These are phyloP conservation scores for Seriola aureovittata DNA, from an alignment of 2,113 vertebrate genomes.

Conservation along the genomic window DNA sequence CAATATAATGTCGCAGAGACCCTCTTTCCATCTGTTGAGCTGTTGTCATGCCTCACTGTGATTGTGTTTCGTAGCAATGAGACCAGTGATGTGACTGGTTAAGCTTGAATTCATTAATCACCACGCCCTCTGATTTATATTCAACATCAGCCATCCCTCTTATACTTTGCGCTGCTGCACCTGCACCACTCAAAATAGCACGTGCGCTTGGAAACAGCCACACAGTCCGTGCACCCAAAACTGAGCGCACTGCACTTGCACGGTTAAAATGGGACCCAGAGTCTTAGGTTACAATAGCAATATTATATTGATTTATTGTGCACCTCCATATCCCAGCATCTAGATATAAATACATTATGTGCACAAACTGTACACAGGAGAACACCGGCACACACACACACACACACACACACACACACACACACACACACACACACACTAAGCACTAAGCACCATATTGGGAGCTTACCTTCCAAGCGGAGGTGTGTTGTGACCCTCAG, in stretches of 20 bases:
- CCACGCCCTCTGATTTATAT: neutral
- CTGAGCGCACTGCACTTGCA: neutral
- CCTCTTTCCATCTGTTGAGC: neutral
- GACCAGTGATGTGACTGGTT: neutral
- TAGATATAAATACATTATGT: neutral
- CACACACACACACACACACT: neutral
- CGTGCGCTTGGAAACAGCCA: neutral
- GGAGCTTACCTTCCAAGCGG: conserved; percentile 48
- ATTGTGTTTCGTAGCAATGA: neutral
- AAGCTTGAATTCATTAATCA: neutral
- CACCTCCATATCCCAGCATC: neutral
- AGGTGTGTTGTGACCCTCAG: conserved; percentile 56
- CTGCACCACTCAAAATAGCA: neutral
- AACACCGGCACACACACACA: neutral
- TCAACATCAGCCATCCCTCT: neutral
- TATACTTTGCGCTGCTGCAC: neutral
- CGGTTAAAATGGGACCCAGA: neutral
- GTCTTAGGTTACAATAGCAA: no score
- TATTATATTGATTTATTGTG: neutral
- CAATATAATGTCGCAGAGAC: neutral
- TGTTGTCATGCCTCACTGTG: neutral
- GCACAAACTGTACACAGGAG: neutral
- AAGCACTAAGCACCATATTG: neutral
- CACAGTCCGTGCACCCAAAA: neutral
- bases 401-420: conserved; percentile 2